A percentile compares a stretch with the other conserved stretches of the same genome.
Evolutionary conservation across 1,140 invertebrate species (phyloP).

Genomic region (Cherax destructor): DNA sequence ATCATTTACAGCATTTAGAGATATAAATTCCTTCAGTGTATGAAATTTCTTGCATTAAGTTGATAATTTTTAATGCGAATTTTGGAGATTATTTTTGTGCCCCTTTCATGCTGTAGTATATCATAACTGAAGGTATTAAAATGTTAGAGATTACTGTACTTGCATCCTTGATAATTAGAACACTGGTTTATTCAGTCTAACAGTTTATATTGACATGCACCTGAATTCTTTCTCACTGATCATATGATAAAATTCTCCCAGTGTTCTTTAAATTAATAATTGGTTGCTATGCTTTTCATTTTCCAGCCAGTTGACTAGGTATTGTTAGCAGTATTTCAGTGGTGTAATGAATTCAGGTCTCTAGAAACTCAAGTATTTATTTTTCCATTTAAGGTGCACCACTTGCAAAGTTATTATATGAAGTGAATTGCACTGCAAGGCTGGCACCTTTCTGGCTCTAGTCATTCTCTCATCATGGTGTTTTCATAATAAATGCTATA

Average conservation of each 20-base stretch:
- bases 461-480: not conserved
- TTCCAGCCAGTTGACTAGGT: not conserved
- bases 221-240: not conserved
- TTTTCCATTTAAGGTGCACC: not conserved
- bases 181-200: not conserved
- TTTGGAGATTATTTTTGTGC: not conserved
- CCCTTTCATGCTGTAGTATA: too few relatives aligned
- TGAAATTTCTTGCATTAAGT: not conserved
- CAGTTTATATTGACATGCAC: not conserved
- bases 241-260: not conserved
- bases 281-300: not conserved
- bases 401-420: not conserved
- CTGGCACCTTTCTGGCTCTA: conserved; percentile 6
- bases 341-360: not conserved
- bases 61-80: not conserved
- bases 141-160: not conserved
- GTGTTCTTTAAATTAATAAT: not conserved
- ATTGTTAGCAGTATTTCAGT: not conserved
- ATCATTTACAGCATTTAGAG: not conserved
- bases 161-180: not conserved
- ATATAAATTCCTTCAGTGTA: not conserved
- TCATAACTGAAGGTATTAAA: not conserved
- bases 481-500: not conserved
- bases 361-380: not conserved
- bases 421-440: conserved; percentile 3